Conservation (phyloP, 37 sponge, comb jelly and placozoan species). For the Oscarella lobularis region DNA sequence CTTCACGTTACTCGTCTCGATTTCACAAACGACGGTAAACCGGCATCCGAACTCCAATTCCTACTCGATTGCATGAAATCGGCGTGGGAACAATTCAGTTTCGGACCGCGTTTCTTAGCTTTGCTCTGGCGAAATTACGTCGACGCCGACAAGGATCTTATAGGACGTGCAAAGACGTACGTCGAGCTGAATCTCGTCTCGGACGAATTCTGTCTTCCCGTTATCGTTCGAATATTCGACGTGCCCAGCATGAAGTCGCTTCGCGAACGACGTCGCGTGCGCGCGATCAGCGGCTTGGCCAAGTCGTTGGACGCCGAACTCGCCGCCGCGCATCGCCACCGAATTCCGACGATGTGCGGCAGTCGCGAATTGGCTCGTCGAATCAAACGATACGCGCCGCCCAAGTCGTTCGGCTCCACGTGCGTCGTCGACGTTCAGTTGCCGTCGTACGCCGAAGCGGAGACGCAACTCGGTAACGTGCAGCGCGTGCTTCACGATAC, state of each 20-base stretch:
- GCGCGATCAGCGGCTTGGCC: background rate
- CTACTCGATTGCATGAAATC: background rate
- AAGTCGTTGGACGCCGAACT: background rate
- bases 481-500: background rate
- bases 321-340: background rate
- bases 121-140: background rate
- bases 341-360: background rate
- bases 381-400: background rate
- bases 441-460: background rate
- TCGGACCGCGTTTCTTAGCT: background rate
- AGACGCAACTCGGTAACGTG: background rate
- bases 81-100: background rate
- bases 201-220: background rate
- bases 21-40: background rate
- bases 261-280: background rate
- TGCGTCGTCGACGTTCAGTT: background rate
- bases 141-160: background rate
- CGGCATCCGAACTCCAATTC: background rate
- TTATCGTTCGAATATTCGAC: background rate
- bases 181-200: background rate
- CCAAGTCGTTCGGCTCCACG: background rate
- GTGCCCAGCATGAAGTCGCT: background rate
- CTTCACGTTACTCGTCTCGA: background rate
- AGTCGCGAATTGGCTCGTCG: background rate
- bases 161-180: background rate